Percentiles rank a stretch among this genome's conserved stretches.
Conservation (phyloP, 2,113 vertebrate species). For the Eudyptes chrysolophus region DNA sequence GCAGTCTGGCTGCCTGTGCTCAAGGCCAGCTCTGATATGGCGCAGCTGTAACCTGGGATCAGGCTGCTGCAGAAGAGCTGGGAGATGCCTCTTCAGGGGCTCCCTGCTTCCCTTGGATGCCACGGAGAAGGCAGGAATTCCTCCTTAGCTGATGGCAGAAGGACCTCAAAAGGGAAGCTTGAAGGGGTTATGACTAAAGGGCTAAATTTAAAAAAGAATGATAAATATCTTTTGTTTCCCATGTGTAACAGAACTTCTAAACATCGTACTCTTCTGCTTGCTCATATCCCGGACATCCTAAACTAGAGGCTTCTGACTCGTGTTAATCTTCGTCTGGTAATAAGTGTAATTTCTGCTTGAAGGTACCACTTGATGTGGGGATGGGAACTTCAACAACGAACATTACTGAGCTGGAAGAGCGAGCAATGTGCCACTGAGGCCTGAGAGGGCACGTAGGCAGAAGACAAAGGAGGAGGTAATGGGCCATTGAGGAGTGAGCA, state of each 20-base stretch:
- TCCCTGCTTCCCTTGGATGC: neutral
- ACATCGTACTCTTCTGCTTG: neutral
- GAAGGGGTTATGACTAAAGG: neutral
- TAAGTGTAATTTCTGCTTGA: neutral
- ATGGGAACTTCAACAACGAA: no score
- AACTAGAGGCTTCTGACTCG: accelerated
- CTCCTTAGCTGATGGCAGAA: neutral
- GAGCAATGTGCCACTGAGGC: no score
- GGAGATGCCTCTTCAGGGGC: neutral
- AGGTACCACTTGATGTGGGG: neutral
- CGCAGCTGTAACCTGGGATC: neutral
- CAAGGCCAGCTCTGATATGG: accelerated
- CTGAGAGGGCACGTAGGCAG: no score
- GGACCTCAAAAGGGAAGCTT: neutral
- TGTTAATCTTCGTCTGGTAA: neutral
- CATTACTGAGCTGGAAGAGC: no score
- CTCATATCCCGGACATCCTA: neutral
- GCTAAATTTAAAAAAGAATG: neutral
- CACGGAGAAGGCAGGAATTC: neutral
- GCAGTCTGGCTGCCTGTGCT: neutral
- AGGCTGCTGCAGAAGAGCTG: neutral
- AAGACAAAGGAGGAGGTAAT: no score
- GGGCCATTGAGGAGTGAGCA: no score
- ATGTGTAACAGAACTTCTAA: neutral
- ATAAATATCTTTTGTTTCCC: neutral